A percentile compares a stretch with the other conserved stretches of the same genome.
phyloP scores from a whole-genome alignment of 23 tunicate genomes.

The Styela clava region DNA sequence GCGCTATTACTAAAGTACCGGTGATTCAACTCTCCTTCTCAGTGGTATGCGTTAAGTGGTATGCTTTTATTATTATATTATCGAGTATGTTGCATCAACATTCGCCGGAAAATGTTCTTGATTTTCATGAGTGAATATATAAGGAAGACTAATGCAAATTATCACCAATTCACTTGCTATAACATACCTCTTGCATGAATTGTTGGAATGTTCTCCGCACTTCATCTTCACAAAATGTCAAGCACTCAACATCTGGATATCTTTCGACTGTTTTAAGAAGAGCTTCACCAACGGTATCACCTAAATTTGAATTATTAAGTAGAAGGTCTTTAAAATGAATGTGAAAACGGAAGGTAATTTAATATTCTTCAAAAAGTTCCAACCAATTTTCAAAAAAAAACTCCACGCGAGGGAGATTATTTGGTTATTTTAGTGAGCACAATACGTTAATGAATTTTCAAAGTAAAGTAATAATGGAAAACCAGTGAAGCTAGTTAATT shows the following conservation, averaged over 20 bases:
- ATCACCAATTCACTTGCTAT: too few species aligned
- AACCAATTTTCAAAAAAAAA: too few species aligned
- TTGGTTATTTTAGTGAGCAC: neutral
- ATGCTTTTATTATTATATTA: too few species aligned
- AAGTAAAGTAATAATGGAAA: too few species aligned
- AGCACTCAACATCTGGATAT: conserved; percentile 72
- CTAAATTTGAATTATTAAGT: neutral
- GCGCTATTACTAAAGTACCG: too few species aligned
- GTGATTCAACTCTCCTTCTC: too few species aligned
- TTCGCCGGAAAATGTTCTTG: neutral
- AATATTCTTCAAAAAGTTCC: neutral
- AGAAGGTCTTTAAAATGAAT: neutral
- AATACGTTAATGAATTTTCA: too few species aligned
- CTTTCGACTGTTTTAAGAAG: conserved; percentile 63
- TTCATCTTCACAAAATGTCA: conserved; percentile 77
- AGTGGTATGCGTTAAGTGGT: too few species aligned
- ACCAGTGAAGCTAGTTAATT: too few species aligned
- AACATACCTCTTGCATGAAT: conserved; percentile 62
- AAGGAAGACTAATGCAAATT: too few species aligned
- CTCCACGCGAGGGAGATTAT: neutral
- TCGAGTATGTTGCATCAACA: neutral
- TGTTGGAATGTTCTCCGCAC: conserved; percentile 60
- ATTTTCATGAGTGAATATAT: too few species aligned
- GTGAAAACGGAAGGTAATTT: neutral
- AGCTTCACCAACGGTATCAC: conserved; percentile 48